A percentile compares a stretch with the other conserved stretches of the same genome.
Conservation (phyloP, 1,140 invertebrate species). For the Bombus sylvicola region DNA sequence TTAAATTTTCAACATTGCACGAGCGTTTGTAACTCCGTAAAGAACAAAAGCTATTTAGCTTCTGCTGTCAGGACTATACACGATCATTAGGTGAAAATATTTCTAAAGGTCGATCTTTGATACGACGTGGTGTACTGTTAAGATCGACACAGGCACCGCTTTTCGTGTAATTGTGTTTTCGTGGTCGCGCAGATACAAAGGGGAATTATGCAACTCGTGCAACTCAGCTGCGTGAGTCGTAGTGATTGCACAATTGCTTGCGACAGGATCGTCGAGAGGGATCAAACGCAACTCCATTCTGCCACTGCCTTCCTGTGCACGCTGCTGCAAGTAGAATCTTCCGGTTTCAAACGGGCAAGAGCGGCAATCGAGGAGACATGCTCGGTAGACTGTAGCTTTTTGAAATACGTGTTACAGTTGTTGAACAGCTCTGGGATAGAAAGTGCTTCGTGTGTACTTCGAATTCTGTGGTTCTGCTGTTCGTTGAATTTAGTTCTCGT, state of each 20-base stretch:
- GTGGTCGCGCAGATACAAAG: slow-evolving; percentile 56
- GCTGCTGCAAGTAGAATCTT: not conserved
- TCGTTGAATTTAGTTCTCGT: too few relatives aligned
- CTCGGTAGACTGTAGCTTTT: slow-evolving; percentile 5
- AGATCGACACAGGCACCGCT: slow-evolving; percentile 48
- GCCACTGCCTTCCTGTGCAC: slow-evolving; percentile 17
- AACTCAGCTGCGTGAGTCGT: slow-evolving; percentile 17
- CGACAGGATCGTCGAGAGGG: slow-evolving; percentile 42
- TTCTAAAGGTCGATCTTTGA: slow-evolving; percentile 44
- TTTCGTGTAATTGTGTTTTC: slow-evolving; percentile 61
- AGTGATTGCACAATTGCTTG: slow-evolving; percentile 56
- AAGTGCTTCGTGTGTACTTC: not conserved
- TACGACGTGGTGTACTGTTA: slow-evolving; percentile 38
- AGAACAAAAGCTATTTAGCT: too few relatives aligned
- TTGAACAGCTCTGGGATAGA: not conserved
- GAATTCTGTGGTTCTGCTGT: too few relatives aligned
- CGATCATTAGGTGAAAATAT: slow-evolving; percentile 10
- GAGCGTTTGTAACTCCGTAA: too few relatives aligned
- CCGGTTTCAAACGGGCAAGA: not conserved
- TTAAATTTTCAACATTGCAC: too few relatives aligned
- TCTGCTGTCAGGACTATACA: too few relatives aligned
- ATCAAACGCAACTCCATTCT: slow-evolving; percentile 47
- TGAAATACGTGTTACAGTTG: not conserved
- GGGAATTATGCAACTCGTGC: slow-evolving; percentile 62
- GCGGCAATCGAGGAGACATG: slow-evolving; percentile 21